Conservation (phyloP, 2,113 vertebrate genomes). For the Passer domesticus region DNA sequence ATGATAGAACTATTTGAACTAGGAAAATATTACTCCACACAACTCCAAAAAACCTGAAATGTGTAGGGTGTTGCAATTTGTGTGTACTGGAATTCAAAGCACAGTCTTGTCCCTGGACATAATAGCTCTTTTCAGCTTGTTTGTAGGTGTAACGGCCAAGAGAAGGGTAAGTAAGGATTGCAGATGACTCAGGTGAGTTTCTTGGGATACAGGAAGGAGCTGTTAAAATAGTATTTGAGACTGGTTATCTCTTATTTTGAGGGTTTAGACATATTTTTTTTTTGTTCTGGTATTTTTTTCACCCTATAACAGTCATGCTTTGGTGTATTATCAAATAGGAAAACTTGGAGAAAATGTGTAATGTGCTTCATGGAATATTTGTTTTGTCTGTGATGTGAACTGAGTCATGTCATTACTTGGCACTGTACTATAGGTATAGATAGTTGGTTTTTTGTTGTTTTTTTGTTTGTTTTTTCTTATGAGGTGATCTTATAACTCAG, state of each 20-base stretch:
- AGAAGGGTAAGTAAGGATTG: background rate
- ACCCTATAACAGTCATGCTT: background rate
- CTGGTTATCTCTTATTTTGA: background rate
- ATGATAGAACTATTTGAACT: background rate
- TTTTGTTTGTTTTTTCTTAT: background rate
- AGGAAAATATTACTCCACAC: background rate
- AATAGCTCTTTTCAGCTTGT: background rate
- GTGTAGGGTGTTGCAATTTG: background rate
- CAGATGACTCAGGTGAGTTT: background rate
- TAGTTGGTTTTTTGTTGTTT: background rate
- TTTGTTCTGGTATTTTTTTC: background rate
- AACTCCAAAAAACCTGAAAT: background rate
- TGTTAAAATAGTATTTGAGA: background rate
- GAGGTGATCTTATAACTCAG: background rate
- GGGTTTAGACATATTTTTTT: rapidly evolving
- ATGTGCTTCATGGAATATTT: background rate
- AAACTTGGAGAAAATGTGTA: background rate
- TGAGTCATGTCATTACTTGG: background rate
- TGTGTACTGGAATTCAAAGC: background rate
- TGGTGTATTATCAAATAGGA: background rate
- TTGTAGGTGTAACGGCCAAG: background rate
- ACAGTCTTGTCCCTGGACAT: background rate
- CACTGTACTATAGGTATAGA: background rate
- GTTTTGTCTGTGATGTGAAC: background rate
- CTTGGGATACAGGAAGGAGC: background rate